These are phyloP conservation scores for Melanostoma mellinum DNA, from an alignment of 2,888 invertebrate species.

Conservation along the genomic window DNA sequence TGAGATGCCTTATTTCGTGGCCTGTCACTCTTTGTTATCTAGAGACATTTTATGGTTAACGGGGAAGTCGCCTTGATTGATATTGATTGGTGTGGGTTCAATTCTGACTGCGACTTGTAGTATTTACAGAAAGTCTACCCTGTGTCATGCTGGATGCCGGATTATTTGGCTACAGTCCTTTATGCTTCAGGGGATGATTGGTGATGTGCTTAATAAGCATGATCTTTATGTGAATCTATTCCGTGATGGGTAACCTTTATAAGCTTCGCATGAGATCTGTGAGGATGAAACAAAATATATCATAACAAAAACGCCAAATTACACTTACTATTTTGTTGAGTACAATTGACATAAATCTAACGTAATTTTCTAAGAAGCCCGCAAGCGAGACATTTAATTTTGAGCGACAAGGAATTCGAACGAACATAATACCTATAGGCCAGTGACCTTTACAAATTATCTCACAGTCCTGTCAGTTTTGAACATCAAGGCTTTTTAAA, in stretches of 20 bases:
- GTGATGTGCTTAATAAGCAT: not conserved
- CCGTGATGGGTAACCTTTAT: not conserved
- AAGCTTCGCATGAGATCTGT: not conserved
- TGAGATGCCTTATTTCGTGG: conserved; percentile 21
- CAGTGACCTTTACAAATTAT: too few relatives aligned
- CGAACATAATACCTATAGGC: too few relatives aligned
- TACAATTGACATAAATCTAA: too few relatives aligned
- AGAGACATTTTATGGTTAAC: conserved; percentile 16
- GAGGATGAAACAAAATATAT: too few relatives aligned
- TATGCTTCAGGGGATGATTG: not conserved
- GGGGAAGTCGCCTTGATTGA: conserved; percentile 17
- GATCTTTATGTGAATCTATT: conserved; percentile 2
- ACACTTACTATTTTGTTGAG: too few relatives aligned
- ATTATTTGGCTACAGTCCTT: conserved; percentile 1
- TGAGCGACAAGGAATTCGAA: too few relatives aligned
- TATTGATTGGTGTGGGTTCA: conserved; percentile 34
- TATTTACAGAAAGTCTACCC: not conserved
- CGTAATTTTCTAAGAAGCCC: too few relatives aligned
- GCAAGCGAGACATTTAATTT: too few relatives aligned
- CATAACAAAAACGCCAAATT: too few relatives aligned
- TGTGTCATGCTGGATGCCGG: not conserved
- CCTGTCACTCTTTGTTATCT: conserved; percentile 9
- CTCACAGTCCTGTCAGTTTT: too few relatives aligned
- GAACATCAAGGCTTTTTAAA: too few relatives aligned
- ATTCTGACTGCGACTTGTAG: not conserved